Conservation (phyloP, 2,797 vertebrate species). For the Synanceia verrucosa region DNA sequence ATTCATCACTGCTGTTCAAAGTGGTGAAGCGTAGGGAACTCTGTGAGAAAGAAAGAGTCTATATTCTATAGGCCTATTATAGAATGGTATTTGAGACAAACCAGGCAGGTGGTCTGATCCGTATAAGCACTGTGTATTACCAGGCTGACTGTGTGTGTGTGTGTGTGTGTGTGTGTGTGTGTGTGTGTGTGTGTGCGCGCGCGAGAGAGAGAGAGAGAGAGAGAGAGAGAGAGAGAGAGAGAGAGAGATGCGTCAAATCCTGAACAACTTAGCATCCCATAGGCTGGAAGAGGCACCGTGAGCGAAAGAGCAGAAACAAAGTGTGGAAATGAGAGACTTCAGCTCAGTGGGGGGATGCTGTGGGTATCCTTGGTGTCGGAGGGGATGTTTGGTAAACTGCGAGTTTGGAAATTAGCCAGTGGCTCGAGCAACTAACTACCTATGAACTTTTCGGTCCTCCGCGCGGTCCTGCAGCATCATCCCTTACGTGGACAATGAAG, state of each 20-base stretch:
- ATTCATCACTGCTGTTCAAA: too few species aligned
- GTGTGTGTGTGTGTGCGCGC: too few species aligned
- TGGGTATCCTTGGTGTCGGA: not conserved
- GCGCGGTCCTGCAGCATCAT: slow-evolving; percentile 14
- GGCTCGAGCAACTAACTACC: slow-evolving; percentile 9
- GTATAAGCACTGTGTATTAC: too few species aligned
- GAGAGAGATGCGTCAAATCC: too few species aligned
- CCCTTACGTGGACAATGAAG: slow-evolving; percentile 81
- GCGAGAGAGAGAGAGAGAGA: not conserved
- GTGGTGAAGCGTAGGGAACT: too few species aligned
- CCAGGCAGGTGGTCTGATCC: too few species aligned
- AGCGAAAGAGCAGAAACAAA: not conserved
- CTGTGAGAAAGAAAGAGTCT: too few species aligned
- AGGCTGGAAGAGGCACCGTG: slow-evolving; percentile 12
- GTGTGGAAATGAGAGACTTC: slow-evolving; percentile 16
- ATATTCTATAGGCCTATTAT: too few species aligned
- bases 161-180: too few species aligned
- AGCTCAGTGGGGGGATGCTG: not conserved
- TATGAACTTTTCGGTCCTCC: slow-evolving; percentile 41
- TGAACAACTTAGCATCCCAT: slow-evolving; percentile 67
- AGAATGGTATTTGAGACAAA: too few species aligned
- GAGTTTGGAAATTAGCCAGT: slow-evolving; percentile 5
- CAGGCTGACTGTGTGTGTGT: too few species aligned
- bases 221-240: not conserved
- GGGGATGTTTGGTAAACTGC: not conserved